Evolutionary conservation across 2,888 invertebrate species (phyloP).

Genomic region (Synanthedon tipuliformis): DNA sequence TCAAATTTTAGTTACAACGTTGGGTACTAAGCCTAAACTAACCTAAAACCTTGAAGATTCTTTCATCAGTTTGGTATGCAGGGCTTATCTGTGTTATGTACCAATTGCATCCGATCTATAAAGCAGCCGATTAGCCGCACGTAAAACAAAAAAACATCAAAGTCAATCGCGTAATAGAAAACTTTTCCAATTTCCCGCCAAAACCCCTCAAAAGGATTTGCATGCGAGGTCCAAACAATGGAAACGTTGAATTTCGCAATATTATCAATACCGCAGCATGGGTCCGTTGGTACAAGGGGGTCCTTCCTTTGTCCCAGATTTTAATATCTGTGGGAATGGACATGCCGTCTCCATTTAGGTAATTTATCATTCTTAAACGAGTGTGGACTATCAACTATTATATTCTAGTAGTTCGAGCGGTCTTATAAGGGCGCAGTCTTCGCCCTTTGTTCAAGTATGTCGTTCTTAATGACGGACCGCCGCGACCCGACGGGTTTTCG

Average conservation of each 20-base stretch:
- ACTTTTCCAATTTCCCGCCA: slow-evolving; percentile 65
- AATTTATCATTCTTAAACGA: slow-evolving; percentile 71
- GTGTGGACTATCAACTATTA: slow-evolving; percentile 55
- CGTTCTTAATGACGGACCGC: slow-evolving; percentile 37
- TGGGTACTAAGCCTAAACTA: too few relatives aligned
- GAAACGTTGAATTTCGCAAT: slow-evolving; percentile 45
- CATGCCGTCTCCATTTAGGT: slow-evolving; percentile 65
- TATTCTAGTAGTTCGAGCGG: slow-evolving; percentile 4
- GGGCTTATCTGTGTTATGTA: too few relatives aligned
- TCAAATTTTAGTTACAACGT: too few relatives aligned
- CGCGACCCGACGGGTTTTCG: slow-evolving; percentile 41
- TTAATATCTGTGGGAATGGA: slow-evolving; percentile 71
- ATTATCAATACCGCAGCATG: slow-evolving; percentile 65
- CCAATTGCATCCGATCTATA: too few relatives aligned
- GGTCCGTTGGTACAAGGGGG: slow-evolving; percentile 46
- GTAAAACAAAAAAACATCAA: slow-evolving; percentile 47
- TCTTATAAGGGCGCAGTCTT: slow-evolving; percentile 32
- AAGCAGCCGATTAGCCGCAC: slow-evolving; percentile 20
- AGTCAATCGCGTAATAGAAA: slow-evolving; percentile 28
- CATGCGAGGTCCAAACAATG: slow-evolving; percentile 50
- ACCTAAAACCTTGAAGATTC: too few relatives aligned
- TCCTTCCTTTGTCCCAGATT: slow-evolving; percentile 51
- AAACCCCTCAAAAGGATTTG: slow-evolving; percentile 60
- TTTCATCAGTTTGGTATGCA: too few relatives aligned
- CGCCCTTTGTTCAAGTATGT: slow-evolving; percentile 25